Evolutionary conservation across 2,888 invertebrate genomes (phyloP).

Genomic region (Acrobasis consociella): DNA sequence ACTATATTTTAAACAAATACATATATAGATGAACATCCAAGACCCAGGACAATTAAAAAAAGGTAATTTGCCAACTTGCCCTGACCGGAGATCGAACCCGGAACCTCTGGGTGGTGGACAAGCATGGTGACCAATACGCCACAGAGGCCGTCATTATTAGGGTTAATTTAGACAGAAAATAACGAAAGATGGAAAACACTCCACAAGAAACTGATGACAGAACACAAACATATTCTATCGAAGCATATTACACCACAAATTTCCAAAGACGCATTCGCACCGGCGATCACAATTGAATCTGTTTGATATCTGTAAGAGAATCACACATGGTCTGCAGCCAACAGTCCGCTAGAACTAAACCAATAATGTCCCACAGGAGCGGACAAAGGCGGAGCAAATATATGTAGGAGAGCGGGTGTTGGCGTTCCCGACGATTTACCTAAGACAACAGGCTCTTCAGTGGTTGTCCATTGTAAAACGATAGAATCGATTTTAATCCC

Average conservation of each 20-base stretch:
- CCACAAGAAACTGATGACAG: neutral
- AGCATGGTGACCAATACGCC: too few species aligned
- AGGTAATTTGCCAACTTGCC: too few species aligned
- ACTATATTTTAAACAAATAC: too few species aligned
- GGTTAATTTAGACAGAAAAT: too few species aligned
- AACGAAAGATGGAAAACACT: too few species aligned
- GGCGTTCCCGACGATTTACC: constrained; percentile 27
- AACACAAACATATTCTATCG: neutral
- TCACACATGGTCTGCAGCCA: constrained; percentile 7
- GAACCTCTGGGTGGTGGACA: too few species aligned
- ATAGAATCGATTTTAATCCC: too few species aligned
- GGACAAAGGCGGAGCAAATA: constrained; percentile 26
- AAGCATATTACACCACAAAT: too few species aligned
- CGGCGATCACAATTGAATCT: neutral
- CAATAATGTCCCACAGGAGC: constrained; percentile 20
- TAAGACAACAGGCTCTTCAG: constrained; percentile 24
- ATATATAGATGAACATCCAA: too few species aligned
- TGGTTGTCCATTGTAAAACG: constrained; percentile 24
- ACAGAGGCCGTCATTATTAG: too few species aligned
- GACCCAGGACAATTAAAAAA: too few species aligned
- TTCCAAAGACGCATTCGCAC: neutral
- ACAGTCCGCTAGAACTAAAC: constrained; percentile 6
- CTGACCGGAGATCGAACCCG: too few species aligned
- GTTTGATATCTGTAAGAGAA: neutral
- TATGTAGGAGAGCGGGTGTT: constrained; percentile 23